Conservation (phyloP, 2,113 vertebrate genomes). For the Myocastor coypus region DNA sequence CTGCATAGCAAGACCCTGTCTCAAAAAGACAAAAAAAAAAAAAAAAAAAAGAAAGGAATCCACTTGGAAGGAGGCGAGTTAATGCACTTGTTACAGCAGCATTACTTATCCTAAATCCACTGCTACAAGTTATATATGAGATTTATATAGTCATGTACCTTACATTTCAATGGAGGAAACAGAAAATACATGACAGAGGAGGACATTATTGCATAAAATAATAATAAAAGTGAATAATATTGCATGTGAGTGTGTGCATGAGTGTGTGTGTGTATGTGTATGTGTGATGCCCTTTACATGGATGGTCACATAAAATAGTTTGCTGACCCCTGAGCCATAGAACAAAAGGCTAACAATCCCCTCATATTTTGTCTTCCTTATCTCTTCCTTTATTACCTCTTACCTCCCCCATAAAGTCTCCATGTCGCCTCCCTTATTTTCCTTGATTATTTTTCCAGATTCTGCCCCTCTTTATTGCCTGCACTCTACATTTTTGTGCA, state of each 20-base stretch:
- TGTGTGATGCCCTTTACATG: conserved; percentile 6
- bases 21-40: too few relatives aligned
- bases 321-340: background rate
- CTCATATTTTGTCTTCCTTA: background rate
- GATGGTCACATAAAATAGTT: background rate
- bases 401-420: background rate
- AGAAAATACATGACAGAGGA: background rate
- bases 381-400: background rate
- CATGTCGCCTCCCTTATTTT: conserved; percentile 5
- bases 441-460: conserved; percentile 8
- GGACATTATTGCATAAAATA: conserved; percentile 23
- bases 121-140: background rate
- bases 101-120: conserved; percentile 16
- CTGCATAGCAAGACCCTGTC: too few relatives aligned
- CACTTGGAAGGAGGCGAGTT: background rate
- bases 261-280: background rate
- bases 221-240: background rate
- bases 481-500: background rate
- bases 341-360: background rate
- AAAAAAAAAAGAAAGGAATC: too few relatives aligned
- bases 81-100: background rate
- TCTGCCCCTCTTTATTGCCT: conserved; percentile 29
- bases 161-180: background rate
- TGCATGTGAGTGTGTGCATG: background rate
- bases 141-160: background rate